Base-by-base conservation (phyloP, 35 echinoderm and acorn worm genomes). In the Heliocidaris erythrogramma region DNA sequence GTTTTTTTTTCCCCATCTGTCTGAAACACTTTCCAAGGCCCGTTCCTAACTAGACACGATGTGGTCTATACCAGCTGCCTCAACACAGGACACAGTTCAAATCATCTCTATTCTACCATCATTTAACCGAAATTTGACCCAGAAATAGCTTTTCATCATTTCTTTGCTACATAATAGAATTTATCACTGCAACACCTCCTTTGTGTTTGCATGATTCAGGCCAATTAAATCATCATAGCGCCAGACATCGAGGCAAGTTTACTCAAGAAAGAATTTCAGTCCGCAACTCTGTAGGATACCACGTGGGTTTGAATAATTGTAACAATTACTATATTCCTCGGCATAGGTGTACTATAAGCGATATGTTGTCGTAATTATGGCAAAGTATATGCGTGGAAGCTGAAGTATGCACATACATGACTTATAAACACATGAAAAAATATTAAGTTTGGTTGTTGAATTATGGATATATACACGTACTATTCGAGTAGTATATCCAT, bases 151-250 rank as follows among this genome's bases (percentile, higher is more conserved):
- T 78, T 78, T 78, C 65, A 78, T 78, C 65, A 21, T n/a, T 27
- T 78, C 65, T 78, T 78, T 29, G 18, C 27, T 21, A 6, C 65
- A 78, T 7, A 78, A 78, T 78, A 78, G 65, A 78, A 78, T 78
- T 78, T 78, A 78, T 78, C 65, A 78, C 65, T 78, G 65, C 27
- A 78, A 78, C 65, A 78, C 65, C 65, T 78, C 65, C 65, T 27
- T 78, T 78, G 27, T 78, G 65, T 27, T 78, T 78, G 65, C 27
- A 78, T 78, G 65, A 78, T 78, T 78, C 65, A 78, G 65, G 21
- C 65, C 65, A 78, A 78, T 78, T 78, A 78, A 78, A 78, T n/a
- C 65, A 27, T 78, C 65, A 78, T n/a, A 78, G 65, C 21, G 65
- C 65, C 65, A 78, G 65, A 78, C 65, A 78, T 78, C 65, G 65